These are phyloP conservation scores for Telmatherina bonti DNA, from an alignment of 2,797 vertebrate species.

Conservation along the genomic window DNA sequence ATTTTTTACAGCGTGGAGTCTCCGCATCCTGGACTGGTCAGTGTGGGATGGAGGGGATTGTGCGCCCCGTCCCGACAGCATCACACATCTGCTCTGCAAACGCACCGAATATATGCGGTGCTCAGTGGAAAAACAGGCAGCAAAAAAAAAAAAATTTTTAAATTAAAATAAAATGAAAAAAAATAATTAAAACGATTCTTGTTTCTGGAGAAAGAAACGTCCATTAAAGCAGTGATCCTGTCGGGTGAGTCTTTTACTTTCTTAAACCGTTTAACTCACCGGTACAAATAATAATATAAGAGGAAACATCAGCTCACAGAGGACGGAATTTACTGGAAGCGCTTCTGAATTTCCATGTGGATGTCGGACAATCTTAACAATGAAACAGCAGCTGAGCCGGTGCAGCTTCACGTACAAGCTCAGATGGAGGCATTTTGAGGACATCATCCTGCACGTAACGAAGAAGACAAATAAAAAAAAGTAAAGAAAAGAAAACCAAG, in stretches of 20 bases:
- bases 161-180: no score
- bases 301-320: constrained; percentile 3
- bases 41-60: constrained; percentile 60
- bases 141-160: neutral
- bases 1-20: constrained; percentile 66
- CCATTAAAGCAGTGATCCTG: neutral
- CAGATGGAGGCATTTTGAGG: constrained; percentile 38
- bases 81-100: constrained; percentile 70
- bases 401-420: constrained; percentile 38
- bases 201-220: neutral
- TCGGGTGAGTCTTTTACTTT: neutral
- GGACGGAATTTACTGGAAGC: constrained; percentile 68
- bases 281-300: neutral
- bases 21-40: constrained; percentile 29
- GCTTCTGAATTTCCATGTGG: constrained; percentile 50
- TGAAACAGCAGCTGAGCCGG: constrained; percentile 38
- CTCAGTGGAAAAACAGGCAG: constrained; percentile 10
- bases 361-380: constrained; percentile 42
- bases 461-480: constrained; percentile 32
- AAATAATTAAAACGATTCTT: constrained; percentile 12
- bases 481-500: neutral
- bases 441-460: constrained; percentile 35
- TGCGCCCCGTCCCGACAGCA: constrained; percentile 78
- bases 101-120: constrained; percentile 21
- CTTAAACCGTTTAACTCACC: neutral